Evolutionary conservation across 1,140 invertebrate genomes (phyloP).

Genomic region (Sitophilus oryzae): DNA sequence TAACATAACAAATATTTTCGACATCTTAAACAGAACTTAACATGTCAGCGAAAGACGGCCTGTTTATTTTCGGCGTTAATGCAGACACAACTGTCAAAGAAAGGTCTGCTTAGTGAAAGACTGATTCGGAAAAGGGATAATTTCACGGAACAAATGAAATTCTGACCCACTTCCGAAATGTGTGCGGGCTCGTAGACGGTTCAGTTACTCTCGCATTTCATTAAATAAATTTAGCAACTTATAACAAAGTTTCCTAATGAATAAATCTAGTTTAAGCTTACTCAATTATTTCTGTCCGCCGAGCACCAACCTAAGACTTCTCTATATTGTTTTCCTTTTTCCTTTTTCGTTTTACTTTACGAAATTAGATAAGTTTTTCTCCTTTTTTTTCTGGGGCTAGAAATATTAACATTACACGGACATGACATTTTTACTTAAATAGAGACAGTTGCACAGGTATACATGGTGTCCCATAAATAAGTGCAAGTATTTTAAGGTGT

Average conservation of each 20-base stretch:
- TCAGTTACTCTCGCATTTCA: slow-evolving; percentile 16
- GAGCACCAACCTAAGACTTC: slow-evolving; percentile 16
- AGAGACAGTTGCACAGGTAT: no score
- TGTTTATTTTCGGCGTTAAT: slow-evolving; percentile 5
- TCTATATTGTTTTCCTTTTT: slow-evolving; percentile 20
- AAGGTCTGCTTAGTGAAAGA: neutral
- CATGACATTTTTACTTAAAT: no score
- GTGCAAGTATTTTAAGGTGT: no score
- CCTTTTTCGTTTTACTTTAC: no score
- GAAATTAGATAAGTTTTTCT: no score
- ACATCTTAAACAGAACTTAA: no score
- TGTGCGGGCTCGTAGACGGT: slow-evolving; percentile 14
- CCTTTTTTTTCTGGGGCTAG: no score
- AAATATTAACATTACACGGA: no score
- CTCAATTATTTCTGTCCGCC: slow-evolving; percentile 25
- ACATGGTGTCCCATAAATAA: no score
- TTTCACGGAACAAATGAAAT: slow-evolving; percentile 10
- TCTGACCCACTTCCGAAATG: slow-evolving; percentile 21
- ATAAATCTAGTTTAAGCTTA: slow-evolving; percentile 28
- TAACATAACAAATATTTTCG: no score
- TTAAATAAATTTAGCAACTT: slow-evolving; percentile 26
- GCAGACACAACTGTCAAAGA: slow-evolving; percentile 1
- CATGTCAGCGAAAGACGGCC: no score
- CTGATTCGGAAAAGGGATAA: slow-evolving; percentile 8
- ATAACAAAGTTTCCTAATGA: slow-evolving; percentile 28